These are phyloP conservation scores for Esperia sulphurella DNA, from an alignment of 2,888 invertebrate species.

Conservation along the genomic window DNA sequence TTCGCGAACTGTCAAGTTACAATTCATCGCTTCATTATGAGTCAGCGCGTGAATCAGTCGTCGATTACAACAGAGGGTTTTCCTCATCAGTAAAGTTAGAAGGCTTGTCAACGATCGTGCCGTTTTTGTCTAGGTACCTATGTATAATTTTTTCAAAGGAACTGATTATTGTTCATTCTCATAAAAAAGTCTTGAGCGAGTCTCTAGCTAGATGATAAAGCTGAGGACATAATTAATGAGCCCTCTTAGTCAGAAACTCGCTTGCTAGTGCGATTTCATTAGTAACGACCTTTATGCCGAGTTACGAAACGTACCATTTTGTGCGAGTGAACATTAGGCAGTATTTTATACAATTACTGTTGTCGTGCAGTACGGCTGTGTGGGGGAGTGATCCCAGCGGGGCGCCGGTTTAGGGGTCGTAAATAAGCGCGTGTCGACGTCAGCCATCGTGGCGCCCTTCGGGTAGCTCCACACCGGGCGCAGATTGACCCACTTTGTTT, in stretches of 20 bases:
- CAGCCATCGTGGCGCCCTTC: constrained; percentile 33
- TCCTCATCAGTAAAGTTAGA: background rate
- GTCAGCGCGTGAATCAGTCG: constrained; percentile 8
- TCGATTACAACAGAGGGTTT: constrained; percentile 1
- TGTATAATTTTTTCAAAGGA: background rate
- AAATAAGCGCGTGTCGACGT: constrained; percentile 40
- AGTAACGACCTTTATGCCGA: background rate
- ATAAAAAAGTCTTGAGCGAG: too few species aligned
- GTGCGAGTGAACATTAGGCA: background rate
- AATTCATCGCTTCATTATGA: constrained; percentile 2
- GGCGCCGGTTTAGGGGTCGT: constrained; percentile 41
- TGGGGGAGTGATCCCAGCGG: constrained; percentile 30
- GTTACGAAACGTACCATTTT: background rate
- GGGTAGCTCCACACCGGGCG: constrained; percentile 3
- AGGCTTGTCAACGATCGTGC: background rate
- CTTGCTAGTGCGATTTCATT: background rate
- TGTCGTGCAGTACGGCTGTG: constrained; percentile 24
- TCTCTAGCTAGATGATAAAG: background rate
- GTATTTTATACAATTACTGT: constrained; percentile 7
- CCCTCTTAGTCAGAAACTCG: background rate
- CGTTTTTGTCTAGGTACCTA: background rate
- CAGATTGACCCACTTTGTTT: background rate
- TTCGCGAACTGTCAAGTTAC: background rate
- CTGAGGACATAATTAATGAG: background rate
- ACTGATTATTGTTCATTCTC: too few species aligned